Conservation (phyloP, 2,797 vertebrate genomes). For the Cynopterus sphinx region DNA sequence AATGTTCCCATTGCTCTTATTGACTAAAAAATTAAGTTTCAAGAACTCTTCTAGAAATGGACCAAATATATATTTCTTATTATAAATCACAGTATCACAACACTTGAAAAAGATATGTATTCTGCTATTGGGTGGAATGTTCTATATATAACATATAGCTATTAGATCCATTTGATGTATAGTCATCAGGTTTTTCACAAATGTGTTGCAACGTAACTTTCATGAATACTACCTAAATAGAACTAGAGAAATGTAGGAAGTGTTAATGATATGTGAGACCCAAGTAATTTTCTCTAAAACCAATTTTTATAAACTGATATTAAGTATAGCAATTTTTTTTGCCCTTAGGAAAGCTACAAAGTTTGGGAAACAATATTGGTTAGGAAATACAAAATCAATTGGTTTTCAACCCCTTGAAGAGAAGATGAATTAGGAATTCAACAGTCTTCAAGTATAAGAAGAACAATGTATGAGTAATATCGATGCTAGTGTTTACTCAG, state of each 20-base stretch:
- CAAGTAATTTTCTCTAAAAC: neutral
- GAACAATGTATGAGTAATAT: neutral
- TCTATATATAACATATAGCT: neutral
- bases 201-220: neutral
- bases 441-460: neutral
- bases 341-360: neutral
- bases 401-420: neutral
- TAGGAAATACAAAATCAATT: neutral
- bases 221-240: neutral
- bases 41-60: neutral
- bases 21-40: neutral
- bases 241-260: neutral
- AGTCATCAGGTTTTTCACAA: neutral
- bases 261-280: neutral
- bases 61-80: neutral
- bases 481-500: neutral
- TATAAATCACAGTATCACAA: neutral
- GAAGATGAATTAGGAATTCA: neutral
- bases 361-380: neutral
- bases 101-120: neutral
- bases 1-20: neutral
- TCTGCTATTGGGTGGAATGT: neutral
- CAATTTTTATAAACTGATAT: conserved; percentile 1
- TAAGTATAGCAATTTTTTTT: conserved; percentile 9
- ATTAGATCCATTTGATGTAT: neutral